Conservation (phyloP, 2,113 vertebrate species). For the Furnarius figulus region DNA sequence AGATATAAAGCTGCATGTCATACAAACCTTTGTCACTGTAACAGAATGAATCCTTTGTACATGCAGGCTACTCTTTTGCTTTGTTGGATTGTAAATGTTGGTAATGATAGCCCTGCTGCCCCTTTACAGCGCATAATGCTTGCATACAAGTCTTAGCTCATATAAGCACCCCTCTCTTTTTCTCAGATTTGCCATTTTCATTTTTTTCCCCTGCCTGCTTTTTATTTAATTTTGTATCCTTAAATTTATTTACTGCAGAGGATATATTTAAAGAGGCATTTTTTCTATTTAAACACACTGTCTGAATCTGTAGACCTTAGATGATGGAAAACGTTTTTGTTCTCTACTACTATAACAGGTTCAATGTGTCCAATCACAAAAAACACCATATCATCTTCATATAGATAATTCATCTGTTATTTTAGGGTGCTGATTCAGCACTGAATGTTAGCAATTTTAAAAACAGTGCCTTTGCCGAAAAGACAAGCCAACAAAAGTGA, state of each 20-base stretch:
- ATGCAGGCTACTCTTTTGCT: background rate
- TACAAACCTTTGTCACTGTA: background rate
- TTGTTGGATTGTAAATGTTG: background rate
- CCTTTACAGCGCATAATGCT: background rate
- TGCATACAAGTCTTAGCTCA: background rate
- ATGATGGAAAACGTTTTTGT: background rate
- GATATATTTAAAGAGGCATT: background rate
- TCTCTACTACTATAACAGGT: background rate
- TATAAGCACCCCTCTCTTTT: background rate
- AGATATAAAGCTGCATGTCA: background rate
- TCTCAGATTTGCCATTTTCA: background rate
- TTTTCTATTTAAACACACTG: background rate
- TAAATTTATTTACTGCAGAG: background rate
- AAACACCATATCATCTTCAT: background rate
- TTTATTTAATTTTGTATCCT: background rate
- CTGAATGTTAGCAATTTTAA: background rate
- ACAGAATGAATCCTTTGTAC: background rate
- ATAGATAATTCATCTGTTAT: background rate
- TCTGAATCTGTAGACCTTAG: background rate
- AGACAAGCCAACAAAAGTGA: background rate
- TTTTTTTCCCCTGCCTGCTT: background rate
- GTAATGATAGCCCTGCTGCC: background rate
- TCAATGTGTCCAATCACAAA: background rate
- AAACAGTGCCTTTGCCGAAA: background rate
- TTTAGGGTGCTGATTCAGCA: background rate